Evolutionary conservation across 2,888 invertebrate genomes (phyloP).

Genomic region (Plebejus melissa): DNA sequence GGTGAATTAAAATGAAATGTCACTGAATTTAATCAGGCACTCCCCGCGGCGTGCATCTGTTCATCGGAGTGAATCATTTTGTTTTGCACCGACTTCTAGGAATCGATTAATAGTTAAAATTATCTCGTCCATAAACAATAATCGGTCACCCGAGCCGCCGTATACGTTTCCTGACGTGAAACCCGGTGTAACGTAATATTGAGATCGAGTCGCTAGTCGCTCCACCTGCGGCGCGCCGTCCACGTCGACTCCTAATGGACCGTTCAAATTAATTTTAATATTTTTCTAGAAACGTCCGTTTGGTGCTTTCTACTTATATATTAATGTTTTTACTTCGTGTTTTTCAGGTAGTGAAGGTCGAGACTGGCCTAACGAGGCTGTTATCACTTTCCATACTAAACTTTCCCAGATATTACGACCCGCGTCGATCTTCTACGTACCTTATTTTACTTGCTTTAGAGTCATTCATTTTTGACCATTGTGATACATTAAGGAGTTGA

Average conservation of each 20-base stretch:
- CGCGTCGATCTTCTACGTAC: background rate
- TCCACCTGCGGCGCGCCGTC: conserved; percentile 53
- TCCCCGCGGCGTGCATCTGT: conserved; percentile 64
- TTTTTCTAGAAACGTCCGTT: conserved; percentile 54
- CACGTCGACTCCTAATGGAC: conserved; percentile 65
- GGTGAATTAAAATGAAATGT: conserved; percentile 71
- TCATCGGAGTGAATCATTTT: conserved; percentile 66
- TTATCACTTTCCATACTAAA: conserved; percentile 5
- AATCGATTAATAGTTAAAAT: conserved; percentile 72
- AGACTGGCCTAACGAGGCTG: background rate
- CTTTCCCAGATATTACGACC: background rate
- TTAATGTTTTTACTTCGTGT: background rate
- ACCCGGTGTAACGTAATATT: conserved; percentile 70
- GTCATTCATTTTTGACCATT: too few species aligned
- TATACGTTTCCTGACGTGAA: conserved; percentile 78
- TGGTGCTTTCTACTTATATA: conserved; percentile 30
- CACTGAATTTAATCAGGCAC: conserved; percentile 69
- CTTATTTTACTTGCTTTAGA: background rate
- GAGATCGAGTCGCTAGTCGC: conserved; percentile 49
- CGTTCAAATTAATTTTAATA: conserved; percentile 53
- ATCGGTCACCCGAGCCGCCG: conserved; percentile 67
- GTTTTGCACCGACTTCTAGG: conserved; percentile 72
- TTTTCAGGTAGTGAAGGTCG: conserved; percentile 6
- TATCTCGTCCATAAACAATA: conserved; percentile 73
- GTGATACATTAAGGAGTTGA: too few species aligned